These are phyloP conservation scores for Thysanoteuthis rhombus DNA, from an alignment of 2,888 invertebrate genomes.

Conservation along the genomic window DNA sequence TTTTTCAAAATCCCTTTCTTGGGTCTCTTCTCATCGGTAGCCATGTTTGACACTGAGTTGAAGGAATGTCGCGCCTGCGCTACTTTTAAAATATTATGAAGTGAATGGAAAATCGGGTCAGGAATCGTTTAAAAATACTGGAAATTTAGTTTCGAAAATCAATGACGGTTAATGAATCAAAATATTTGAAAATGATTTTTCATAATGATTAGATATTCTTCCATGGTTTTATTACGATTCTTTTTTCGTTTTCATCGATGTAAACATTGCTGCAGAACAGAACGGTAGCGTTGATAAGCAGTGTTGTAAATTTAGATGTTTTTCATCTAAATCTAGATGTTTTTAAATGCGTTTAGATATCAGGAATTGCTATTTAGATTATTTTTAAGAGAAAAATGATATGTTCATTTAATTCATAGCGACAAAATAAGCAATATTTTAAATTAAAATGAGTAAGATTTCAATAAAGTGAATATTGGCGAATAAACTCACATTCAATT, in stretches of 20 bases:
- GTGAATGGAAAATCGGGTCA: background rate
- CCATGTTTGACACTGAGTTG: constrained; percentile 49
- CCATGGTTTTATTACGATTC: background rate
- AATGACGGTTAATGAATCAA: background rate
- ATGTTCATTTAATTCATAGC: no score
- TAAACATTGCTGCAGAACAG: background rate
- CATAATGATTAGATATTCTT: background rate
- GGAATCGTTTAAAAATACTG: background rate
- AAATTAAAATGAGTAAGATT: no score
- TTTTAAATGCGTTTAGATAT: no score
- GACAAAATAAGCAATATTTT: no score
- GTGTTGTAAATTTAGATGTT: no score
- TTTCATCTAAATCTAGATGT: no score
- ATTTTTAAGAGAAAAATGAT: no score
- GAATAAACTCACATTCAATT: no score
- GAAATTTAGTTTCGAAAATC: background rate
- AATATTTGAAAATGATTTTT: background rate
- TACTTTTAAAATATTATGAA: background rate
- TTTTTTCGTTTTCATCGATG: background rate
- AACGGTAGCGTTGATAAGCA: background rate
- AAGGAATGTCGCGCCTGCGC: constrained; percentile 31
- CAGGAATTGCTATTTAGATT: no score
- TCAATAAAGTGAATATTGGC: no score
- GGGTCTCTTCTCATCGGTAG: constrained; percentile 78
- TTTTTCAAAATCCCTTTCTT: constrained; percentile 91